Evolutionary conservation across 2,797 vertebrate species (phyloP), one percentile per base, ranked within the genome.

Genomic region (Mareca strepera): DNA sequence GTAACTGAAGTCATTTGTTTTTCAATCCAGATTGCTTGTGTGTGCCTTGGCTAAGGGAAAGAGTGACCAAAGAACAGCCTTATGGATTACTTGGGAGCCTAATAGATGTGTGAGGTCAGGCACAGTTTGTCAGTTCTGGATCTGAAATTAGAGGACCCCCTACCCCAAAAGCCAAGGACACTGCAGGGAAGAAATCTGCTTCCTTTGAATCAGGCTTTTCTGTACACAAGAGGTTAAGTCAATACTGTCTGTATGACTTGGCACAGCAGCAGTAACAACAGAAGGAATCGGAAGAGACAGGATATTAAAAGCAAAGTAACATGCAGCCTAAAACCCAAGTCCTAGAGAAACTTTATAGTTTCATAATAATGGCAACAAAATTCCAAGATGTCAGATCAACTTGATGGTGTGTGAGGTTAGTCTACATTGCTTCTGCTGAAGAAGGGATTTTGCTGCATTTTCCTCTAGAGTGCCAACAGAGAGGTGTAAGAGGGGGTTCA

Each of bases 121-220:
- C 12, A 50, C 17, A 9, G 0, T 8, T n/a, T 16, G 28, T 23
- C 5, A 4, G 1, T 1, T 7, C 9, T 5, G 9, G 43, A 41
- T 86, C 92, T 88, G n/a, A 50, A 28, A 29, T 70, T 62, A 37
- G 28, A 48, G 48, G 17, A 53, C 37, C 41, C 60, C 7, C 22
- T 89, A 28, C 25, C 23, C 15, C 37, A 55, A 68, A 92, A 84
- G 21, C 20, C 7, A 73, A 59, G 17, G 17, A 9, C 17, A 20
- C 16, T 85, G 37, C 11, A 48, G 46, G 35, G 43, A 81, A 78
- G 16, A 11, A 52, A 2, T 29, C 10, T 16, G 16, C 28, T 64
- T 67, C 70, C 8, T 83, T 70, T 78, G 69, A 83, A 21, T 64
- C 1, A 0, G 7, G 0, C 31, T 78, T 85, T 64, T 11, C 33